Base-by-base conservation (phyloP, 2,888 invertebrate species). In the Cosmia pyralina region DNA sequence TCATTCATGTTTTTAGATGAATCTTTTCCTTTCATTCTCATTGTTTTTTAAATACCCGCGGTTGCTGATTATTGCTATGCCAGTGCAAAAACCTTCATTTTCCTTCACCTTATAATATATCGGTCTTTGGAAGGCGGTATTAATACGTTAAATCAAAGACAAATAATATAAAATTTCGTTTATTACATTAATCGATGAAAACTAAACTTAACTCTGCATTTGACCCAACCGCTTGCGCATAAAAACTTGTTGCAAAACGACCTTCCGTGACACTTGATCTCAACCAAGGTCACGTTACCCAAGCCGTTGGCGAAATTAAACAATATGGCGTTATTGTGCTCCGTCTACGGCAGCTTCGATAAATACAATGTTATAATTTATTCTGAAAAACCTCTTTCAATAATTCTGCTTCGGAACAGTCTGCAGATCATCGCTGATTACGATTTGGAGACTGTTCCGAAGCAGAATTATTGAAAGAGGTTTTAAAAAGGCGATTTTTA, bases 251-350 rank as follows among this genome's bases (percentile, higher is more conserved):
- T 87, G 75, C 75, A 77, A 74, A 53, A 75, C 66, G 82, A 86
- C 86, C 86, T 86, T 87, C 83, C 79, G 38, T 81, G 84, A 84
- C 88, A 82, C 78, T 84, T 88, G 88, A 87, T 89, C 87, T 88
- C 82, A 72, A 50, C 72, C 86, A 90, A 89, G 90, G 89, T 83
- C 71, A 77, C 34, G 62, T 80, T 77, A 69, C 75, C 72, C 67
- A 82, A 83, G 77, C 71, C 28, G 69, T 73, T 60, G 77, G 63
- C 68, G 38, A 75, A 82, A 80, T 58, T 74, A 48, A 73, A 81
- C 79, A 81, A 82, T 83, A 79, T 72, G 69, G 67, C 75, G 78
- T 17, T 75, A 68, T 82, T 72, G 55, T 70, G 63, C 50, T 44
- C 63, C 13, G 63, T 52, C 34, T 64, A 34, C 41, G 46, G 8